A percentile compares a stretch with the other conserved stretches of the same genome.
Conservation (phyloP, 1,140 invertebrate species). For the Zaprionus capensis region DNA sequence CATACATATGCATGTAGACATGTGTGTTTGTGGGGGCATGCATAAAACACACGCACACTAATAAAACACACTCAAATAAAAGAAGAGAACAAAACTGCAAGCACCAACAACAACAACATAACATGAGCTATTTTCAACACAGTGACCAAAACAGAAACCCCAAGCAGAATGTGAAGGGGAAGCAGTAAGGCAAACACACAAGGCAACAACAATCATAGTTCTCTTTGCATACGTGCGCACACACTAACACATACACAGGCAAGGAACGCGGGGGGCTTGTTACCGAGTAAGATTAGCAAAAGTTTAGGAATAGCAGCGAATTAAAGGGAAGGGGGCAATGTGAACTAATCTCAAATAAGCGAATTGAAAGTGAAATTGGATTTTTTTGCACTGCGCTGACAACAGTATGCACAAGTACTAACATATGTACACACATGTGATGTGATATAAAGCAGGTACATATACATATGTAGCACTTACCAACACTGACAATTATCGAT, state of each 20-base stretch:
- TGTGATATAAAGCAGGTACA: background rate
- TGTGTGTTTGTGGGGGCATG: background rate
- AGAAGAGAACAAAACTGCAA: slow-evolving; percentile 42
- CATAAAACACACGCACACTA: slow-evolving; percentile 18
- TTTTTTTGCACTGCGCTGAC: slow-evolving; percentile 5
- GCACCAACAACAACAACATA: slow-evolving; percentile 22
- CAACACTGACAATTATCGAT: no score
- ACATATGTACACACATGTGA: slow-evolving; percentile 3
- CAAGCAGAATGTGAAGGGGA: slow-evolving; percentile 25
- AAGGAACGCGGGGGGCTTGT: slow-evolving; percentile 1
- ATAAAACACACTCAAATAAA: slow-evolving; percentile 33
- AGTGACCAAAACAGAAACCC: slow-evolving; percentile 38
- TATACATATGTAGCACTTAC: background rate
- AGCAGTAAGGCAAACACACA: slow-evolving; percentile 32
- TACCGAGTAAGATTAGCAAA: slow-evolving; percentile 35
- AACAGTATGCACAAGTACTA: background rate
- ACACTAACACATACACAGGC: background rate
- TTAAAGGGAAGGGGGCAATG: background rate
- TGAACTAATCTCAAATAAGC: slow-evolving; percentile 43
- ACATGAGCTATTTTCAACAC: slow-evolving; percentile 51
- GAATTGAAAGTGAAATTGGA: slow-evolving; percentile 52
- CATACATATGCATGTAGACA: slow-evolving; percentile 5
- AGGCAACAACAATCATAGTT: slow-evolving; percentile 25
- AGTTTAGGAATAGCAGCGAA: slow-evolving; percentile 13
- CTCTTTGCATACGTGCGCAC: background rate